These are phyloP conservation scores for Menidia menidia DNA, from an alignment of 2,797 vertebrate species.

Conservation along the genomic window DNA sequence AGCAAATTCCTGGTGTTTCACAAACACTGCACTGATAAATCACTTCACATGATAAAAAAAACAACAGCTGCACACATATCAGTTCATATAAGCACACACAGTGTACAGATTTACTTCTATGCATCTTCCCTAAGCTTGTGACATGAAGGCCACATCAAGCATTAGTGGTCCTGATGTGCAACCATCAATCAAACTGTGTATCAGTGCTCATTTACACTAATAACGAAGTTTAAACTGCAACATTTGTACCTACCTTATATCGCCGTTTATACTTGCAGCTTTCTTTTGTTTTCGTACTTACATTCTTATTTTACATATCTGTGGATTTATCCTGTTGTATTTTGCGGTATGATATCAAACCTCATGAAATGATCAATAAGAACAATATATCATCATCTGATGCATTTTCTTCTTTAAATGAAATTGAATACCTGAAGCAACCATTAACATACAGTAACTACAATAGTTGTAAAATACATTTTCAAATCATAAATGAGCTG, in stretches of 20 bases:
- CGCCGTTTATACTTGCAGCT: background rate
- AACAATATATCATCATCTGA: background rate
- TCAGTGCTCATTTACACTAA: background rate
- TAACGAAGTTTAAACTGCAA: background rate
- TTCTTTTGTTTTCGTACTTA: background rate
- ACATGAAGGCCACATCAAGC: slow-evolving; percentile 18
- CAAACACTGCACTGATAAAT: slow-evolving; percentile 27
- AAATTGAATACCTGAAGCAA: background rate
- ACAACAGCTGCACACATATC: slow-evolving; percentile 10
- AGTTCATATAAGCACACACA: slow-evolving; percentile 29
- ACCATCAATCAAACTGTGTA: slow-evolving; percentile 9
- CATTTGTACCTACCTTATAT: background rate
- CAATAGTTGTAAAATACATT: slow-evolving; percentile 3
- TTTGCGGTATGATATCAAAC: background rate
- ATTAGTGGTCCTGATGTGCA: slow-evolving; percentile 23
- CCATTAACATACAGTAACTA: background rate
- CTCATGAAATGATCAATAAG: background rate
- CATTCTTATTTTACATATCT: background rate
- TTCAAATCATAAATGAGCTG: slow-evolving; percentile 16
- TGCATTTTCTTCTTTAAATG: slow-evolving; percentile 3
- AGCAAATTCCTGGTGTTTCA: slow-evolving; percentile 19
- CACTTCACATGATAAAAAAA: slow-evolving; percentile 33
- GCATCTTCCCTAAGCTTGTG: slow-evolving; percentile 42
- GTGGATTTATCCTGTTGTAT: background rate
- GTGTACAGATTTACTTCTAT: slow-evolving; percentile 21